Percentiles rank a stretch among this genome's conserved stretches.
phyloP scores from a whole-genome alignment of 2,888 invertebrate genomes.

The Stenodera caucasica region DNA sequence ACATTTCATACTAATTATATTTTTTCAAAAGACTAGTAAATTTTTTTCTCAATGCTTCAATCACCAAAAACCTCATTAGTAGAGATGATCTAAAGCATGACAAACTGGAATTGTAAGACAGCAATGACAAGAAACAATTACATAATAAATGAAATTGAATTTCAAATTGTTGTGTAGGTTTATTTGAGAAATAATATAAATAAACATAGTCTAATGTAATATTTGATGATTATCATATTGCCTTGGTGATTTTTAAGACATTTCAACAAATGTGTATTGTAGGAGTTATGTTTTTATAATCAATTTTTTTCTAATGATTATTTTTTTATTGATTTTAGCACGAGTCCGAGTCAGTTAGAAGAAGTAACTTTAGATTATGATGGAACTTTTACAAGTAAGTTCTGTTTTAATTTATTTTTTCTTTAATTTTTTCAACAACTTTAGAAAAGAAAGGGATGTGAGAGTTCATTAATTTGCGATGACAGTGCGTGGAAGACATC shows the following conservation, averaged over 20 bases:
- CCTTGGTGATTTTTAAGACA: neutral
- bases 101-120: too few species aligned
- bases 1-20: too few species aligned
- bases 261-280: neutral
- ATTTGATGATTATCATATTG: conserved; percentile 1
- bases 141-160: conserved; percentile 1
- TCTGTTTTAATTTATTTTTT: too few species aligned
- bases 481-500: conserved; percentile 11
- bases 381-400: conserved; percentile 54
- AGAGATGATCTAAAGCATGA: too few species aligned
- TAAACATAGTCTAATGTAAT: conserved; percentile 7
- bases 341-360: conserved; percentile 70
- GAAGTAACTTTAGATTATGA: conserved; percentile 67
- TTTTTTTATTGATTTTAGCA: conserved; percentile 59
- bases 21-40: neutral
- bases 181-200: conserved; percentile 4
- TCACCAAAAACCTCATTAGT: too few species aligned
- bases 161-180: neutral
- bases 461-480: conserved; percentile 7
- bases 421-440: neutral
- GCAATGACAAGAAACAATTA: neutral
- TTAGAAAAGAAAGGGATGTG: neutral
- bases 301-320: neutral
- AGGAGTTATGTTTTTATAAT: neutral
- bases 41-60: neutral